Percentiles rank a stretch among this genome's conserved stretches.
Evolutionary conservation across 2,113 vertebrate species (phyloP).

Genomic region (Malurus elegans): DNA sequence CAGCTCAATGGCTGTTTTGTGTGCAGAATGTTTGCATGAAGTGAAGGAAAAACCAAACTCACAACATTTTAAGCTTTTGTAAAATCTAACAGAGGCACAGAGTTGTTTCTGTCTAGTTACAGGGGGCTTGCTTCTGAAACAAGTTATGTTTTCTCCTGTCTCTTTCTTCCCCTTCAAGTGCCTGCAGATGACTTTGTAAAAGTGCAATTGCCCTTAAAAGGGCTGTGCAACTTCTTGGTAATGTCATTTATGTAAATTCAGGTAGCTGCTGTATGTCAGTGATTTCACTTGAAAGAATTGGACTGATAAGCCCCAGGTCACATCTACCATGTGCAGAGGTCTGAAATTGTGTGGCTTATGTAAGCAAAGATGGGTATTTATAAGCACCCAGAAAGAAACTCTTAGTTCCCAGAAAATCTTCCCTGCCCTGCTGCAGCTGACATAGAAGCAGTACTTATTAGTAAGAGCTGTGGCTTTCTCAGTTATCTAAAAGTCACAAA

Average conservation of each 20-base stretch:
- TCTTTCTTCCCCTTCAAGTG: not conserved
- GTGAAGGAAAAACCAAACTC: not conserved
- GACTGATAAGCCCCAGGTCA: not conserved
- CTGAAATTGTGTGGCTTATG: not conserved
- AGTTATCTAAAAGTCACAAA: not conserved
- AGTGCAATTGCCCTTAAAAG: not conserved
- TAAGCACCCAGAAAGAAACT: not conserved
- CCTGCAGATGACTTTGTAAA: not conserved
- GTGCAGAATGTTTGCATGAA: not conserved
- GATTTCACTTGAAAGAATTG: not conserved
- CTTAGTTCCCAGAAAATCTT: not conserved
- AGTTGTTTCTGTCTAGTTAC: not conserved
- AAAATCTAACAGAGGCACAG: conserved; percentile 4
- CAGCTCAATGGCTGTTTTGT: not conserved
- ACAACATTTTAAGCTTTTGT: conserved; percentile 14
- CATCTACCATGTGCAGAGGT: not conserved
- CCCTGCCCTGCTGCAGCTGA: not conserved
- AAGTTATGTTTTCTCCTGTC: not conserved
- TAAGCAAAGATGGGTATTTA: not conserved
- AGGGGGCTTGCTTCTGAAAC: conserved; percentile 3
- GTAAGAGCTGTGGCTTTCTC: not conserved
- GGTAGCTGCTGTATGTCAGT: not conserved
- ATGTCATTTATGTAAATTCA: not conserved
- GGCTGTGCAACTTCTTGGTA: not conserved
- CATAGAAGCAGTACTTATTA: not conserved